Base-by-base conservation (phyloP, 2,888 invertebrate genomes). In the Drosophila gaucha region DNA sequence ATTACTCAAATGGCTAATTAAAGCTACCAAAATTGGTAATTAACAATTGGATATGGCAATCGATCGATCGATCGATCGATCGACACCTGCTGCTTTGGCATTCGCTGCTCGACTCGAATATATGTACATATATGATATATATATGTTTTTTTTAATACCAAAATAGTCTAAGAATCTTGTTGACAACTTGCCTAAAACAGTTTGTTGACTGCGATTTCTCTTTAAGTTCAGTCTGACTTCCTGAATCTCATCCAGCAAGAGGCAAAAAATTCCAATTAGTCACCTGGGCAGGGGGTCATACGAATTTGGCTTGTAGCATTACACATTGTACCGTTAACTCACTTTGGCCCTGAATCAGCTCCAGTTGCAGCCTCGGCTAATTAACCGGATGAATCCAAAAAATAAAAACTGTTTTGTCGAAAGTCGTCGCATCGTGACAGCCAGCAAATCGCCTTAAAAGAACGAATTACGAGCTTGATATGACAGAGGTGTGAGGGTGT, bases 1-100 rank as follows among this genome's bases (percentile, higher is more conserved):
- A 71, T 86, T 58, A 76, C 79, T 63, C 62, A 82, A 71, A 73
- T 73, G 83, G 83, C 63, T 83, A 82, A 87, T 87, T 86, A 82
- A 58, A 31, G 62, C 44, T 65, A 62, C 86, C 88, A 83, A 88
- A 83, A 83, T 83, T 83, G 82, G 82, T 64, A 74, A 83, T 71
- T 76, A 76, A 64, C 62, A 52, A 55, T 62, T 62, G 31, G 56
- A 64, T 69, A 75, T 63, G 78, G 67, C 69, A 67, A 72, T 63
- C 39, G 26, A 58, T 35, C 59, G 39, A 26, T 38, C 38, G 54
- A 46, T 57, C 38, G 51, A 57, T 41, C 52, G 77, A 59, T 41
- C 43, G 31, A 57, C 72, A 76, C 72, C 73, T 76, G 76, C 35
- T 43, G 78, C 72, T 77, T 20, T 86, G 87, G 66, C 85, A 86